Evolutionary conservation across 1,140 invertebrate species (phyloP).

Genomic region (Meloidogyne exigua): DNA sequence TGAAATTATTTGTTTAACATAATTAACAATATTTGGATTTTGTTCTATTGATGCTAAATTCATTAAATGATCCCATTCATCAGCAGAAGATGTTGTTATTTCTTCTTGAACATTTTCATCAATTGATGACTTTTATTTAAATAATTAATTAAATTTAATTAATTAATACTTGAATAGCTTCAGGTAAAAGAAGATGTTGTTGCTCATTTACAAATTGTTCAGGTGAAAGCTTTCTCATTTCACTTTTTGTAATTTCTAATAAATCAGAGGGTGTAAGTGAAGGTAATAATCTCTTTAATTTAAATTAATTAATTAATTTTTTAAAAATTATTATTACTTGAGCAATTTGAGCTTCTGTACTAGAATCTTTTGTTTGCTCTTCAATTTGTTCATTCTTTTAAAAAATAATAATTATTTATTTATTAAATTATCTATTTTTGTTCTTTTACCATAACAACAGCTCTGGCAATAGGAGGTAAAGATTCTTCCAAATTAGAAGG

Average conservation of each 20-base stretch:
- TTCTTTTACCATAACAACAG: conserved; percentile 17
- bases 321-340: neutral
- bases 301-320: neutral
- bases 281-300: conserved; percentile 8
- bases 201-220: conserved; percentile 24
- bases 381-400: conserved; percentile 24
- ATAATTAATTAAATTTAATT: neutral
- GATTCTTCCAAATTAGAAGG: conserved; percentile 12
- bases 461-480: conserved; percentile 12
- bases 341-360: conserved; percentile 15
- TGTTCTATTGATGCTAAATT: conserved; percentile 23
- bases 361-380: conserved; percentile 11
- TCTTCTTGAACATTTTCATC: neutral
- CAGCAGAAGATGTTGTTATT: neutral
- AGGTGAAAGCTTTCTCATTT: conserved; percentile 17
- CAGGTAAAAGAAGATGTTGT: conserved; percentile 20
- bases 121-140: neutral
- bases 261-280: neutral
- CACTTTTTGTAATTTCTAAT: conserved; percentile 3
- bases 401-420: neutral
- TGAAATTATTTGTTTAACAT: neutral
- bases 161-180: conserved; percentile 7
- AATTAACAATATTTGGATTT: conserved; percentile 5
- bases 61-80: conserved; percentile 16
- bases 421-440: conserved; percentile 3